phyloP scores from a whole-genome alignment of 2,888 invertebrate species.

The Mesopsocus fuscifrons region DNA sequence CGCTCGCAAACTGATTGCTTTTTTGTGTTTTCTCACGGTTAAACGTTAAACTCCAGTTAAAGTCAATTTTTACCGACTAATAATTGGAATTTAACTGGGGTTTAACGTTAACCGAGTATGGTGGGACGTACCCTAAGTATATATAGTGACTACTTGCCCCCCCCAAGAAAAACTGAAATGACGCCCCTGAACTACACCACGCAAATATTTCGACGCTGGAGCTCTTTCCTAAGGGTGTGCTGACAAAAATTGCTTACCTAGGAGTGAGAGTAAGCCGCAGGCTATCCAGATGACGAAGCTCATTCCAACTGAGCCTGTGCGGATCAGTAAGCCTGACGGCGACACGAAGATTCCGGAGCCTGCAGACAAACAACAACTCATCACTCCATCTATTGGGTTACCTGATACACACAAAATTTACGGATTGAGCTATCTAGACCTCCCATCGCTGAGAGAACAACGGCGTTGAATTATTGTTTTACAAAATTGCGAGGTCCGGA shows the following conservation, averaged over 20 bases:
- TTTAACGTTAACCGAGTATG: no score
- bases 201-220: no score
- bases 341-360: constrained; percentile 98
- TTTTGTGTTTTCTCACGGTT: no score
- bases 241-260: constrained; percentile 39
- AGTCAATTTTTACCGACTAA: no score
- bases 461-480: not conserved
- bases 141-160: no score
- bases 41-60: no score
- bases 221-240: no score
- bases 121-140: no score
- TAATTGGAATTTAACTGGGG: no score
- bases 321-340: constrained; percentile 81
- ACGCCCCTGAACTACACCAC: no score
- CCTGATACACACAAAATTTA: constrained; percentile 1
- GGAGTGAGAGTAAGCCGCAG: constrained; percentile 76
- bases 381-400: constrained; percentile 14
- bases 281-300: constrained; percentile 90
- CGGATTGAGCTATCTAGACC: not conserved
- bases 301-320: constrained; percentile 85
- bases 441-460: constrained; percentile 3
- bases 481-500: not conserved
- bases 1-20: no score
- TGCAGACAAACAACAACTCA: constrained; percentile 25
- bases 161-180: no score